Evolutionary conservation across 2,888 invertebrate species (phyloP).

Genomic region (Acrobasis repandana): DNA sequence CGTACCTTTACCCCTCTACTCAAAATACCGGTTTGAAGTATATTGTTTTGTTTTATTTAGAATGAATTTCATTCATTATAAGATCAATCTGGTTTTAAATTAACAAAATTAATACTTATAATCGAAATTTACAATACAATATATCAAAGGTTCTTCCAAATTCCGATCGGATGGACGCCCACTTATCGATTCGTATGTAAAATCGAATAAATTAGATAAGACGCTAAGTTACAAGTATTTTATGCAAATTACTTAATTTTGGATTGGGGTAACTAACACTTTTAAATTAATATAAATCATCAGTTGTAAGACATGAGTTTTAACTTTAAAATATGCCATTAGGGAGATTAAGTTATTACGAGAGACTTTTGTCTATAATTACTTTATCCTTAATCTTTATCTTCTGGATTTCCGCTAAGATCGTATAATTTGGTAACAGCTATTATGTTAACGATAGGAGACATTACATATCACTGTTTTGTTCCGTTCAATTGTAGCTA

Average conservation of each 20-base stretch:
- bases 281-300: not conserved
- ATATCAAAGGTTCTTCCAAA: conserved; percentile 6
- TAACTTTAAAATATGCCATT: not conserved
- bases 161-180: conserved; percentile 6
- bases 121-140: not conserved
- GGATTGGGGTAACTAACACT: conserved; percentile 15
- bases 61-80: no score
- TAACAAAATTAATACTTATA: not conserved
- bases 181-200: conserved; percentile 20
- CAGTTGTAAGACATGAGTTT: not conserved
- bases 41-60: no score
- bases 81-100: not conserved
- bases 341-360: not conserved
- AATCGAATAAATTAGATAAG: conserved; percentile 21
- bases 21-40: no score
- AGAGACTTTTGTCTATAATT: not conserved
- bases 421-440: not conserved
- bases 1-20: no score
- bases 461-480: no score
- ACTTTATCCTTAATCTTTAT: no score
- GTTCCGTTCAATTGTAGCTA: no score
- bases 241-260: conserved; percentile 31
- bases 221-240: conserved; percentile 19
- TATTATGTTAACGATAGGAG: no score
- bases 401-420: not conserved